These are phyloP conservation scores for Mechanitis mazaeus DNA, from an alignment of 2,888 invertebrate genomes.

Conservation along the genomic window DNA sequence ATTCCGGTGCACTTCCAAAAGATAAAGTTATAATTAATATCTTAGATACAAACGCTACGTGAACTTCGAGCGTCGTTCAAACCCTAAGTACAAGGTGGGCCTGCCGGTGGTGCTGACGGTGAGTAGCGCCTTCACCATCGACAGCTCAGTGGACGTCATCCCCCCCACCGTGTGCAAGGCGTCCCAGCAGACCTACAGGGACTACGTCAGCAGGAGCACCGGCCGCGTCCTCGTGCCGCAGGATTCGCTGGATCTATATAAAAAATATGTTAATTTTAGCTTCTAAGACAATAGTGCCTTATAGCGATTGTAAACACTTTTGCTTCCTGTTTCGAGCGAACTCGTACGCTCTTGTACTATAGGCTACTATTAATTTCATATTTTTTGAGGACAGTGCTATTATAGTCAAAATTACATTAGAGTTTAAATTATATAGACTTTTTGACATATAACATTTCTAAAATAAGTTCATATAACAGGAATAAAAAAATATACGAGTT, in stretches of 20 bases:
- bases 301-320: too few species aligned
- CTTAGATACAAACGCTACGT: constrained; percentile 78
- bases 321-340: too few species aligned
- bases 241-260: constrained; percentile 46
- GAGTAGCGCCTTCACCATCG: constrained; percentile 79
- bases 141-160: constrained; percentile 79
- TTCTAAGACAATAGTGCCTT: constrained; percentile 17
- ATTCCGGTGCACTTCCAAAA: too few species aligned
- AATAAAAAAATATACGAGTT: too few species aligned
- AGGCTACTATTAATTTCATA: too few species aligned
- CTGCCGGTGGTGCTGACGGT: constrained; percentile 77
- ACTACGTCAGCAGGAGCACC: constrained; percentile 78
- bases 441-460: too few species aligned
- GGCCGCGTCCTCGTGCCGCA: constrained; percentile 66
- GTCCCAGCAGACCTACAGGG: constrained; percentile 81
- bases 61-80: constrained; percentile 79
- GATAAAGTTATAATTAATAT: not conserved
- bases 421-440: too few species aligned
- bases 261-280: constrained; percentile 56
- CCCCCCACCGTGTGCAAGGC: constrained; percentile 80
- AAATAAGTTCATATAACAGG: too few species aligned
- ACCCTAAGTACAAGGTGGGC: constrained; percentile 65
- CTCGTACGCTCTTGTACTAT: too few species aligned
- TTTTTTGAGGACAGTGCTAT: too few species aligned
- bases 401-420: too few species aligned